Conservation (phyloP, 1,140 invertebrate genomes). For the Lycorma delicatula region DNA sequence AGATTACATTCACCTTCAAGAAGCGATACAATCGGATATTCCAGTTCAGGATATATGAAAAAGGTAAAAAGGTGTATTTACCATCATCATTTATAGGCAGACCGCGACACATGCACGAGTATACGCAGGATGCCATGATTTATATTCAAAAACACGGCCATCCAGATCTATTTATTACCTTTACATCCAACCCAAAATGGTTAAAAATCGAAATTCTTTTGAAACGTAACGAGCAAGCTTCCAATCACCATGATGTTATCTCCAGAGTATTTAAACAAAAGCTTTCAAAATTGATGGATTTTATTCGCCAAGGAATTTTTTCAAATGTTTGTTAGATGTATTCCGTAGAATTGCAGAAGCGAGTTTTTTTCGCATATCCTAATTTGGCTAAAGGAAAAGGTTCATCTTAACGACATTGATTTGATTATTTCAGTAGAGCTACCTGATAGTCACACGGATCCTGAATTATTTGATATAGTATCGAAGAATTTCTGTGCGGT, state of each 20-base stretch:
- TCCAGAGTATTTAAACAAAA: too few relatives aligned
- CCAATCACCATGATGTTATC: slow-evolving; percentile 20
- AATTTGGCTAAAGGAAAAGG: too few relatives aligned
- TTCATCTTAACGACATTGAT: too few relatives aligned
- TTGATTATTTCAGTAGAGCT: too few relatives aligned
- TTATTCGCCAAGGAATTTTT: too few relatives aligned
- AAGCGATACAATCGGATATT: slow-evolving; percentile 29
- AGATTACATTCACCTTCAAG: slow-evolving; percentile 31
- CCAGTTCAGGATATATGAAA: neutral
- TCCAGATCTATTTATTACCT: slow-evolving; percentile 25
- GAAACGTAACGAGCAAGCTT: slow-evolving; percentile 7
- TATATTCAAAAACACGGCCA: slow-evolving; percentile 16
- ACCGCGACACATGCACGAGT: slow-evolving; percentile 39
- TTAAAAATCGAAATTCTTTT: slow-evolving; percentile 14
- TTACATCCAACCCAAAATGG: slow-evolving; percentile 19
- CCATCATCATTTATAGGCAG: slow-evolving; percentile 39
- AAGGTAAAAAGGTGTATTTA: slow-evolving; percentile 32
- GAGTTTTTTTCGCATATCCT: too few relatives aligned
- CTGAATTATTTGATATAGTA: too few relatives aligned
- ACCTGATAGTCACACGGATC: too few relatives aligned
- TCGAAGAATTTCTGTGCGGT: too few relatives aligned
- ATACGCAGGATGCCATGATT: slow-evolving; percentile 25
- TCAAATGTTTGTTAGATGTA: too few relatives aligned
- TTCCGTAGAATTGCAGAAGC: too few relatives aligned
- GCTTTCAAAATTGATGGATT: too few relatives aligned